Percentiles rank a stretch among this genome's conserved stretches.
These are phyloP conservation scores for Acleris literana DNA, from an alignment of 2,888 invertebrate genomes.

Conservation along the genomic window DNA sequence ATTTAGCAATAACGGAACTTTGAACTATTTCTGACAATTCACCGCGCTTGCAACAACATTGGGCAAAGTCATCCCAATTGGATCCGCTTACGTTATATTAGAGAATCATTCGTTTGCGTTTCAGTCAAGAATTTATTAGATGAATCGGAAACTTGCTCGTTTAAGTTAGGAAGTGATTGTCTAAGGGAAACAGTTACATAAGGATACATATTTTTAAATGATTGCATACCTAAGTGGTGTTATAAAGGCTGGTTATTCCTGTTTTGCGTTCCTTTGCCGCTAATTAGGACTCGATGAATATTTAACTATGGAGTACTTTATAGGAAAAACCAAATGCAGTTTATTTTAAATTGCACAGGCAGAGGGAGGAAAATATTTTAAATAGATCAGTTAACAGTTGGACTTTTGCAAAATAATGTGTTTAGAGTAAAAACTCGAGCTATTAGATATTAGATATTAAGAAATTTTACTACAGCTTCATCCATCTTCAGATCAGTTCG, in stretches of 20 bases:
- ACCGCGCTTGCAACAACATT: constrained; percentile 20
- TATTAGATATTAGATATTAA: no score
- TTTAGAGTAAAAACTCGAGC: no score
- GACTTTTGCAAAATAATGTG: no score
- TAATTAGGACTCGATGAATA: no score
- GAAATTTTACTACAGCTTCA: no score
- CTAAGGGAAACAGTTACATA: neutral
- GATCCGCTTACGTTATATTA: constrained; percentile 17
- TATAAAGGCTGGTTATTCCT: neutral
- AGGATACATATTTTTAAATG: neutral
- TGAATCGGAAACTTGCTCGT: neutral
- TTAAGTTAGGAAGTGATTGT: neutral
- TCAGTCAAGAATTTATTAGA: neutral
- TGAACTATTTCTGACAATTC: constrained; percentile 8
- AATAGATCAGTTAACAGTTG: no score
- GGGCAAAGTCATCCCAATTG: constrained; percentile 32
- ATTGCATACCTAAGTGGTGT: neutral
- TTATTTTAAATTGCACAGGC: no score
- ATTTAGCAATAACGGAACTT: constrained; percentile 15
- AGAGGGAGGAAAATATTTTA: no score
- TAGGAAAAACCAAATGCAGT: no score
- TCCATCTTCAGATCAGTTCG: no score
- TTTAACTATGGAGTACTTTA: no score
- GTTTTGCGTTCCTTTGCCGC: neutral
- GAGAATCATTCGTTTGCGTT: neutral